A percentile compares a stretch with the other conserved stretches of the same genome.
Evolutionary conservation across 2,888 invertebrate genomes (phyloP).

Genomic region (Alentia gelatinosa): DNA sequence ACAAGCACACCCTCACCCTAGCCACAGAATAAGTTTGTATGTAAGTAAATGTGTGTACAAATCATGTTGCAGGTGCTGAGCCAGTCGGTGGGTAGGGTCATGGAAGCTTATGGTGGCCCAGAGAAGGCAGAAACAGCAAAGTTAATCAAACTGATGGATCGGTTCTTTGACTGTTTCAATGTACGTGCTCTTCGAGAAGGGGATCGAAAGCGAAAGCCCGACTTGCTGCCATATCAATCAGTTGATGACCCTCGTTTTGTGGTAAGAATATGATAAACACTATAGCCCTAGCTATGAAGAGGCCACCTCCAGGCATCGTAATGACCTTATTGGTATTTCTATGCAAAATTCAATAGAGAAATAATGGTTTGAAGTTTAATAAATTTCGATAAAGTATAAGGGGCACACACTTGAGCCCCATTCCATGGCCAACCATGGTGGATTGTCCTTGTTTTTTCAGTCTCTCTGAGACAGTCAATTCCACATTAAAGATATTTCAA

Average conservation of each 20-base stretch:
- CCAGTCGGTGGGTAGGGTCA: background rate
- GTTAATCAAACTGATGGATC: background rate
- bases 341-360: too few species aligned
- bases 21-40: background rate
- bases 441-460: too few species aligned
- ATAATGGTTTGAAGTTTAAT: too few species aligned
- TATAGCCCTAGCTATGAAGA: too few species aligned
- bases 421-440: too few species aligned
- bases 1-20: background rate
- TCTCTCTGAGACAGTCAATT: too few species aligned
- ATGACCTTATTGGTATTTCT: too few species aligned
- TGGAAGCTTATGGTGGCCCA: background rate
- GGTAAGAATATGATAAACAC: background rate
- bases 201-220: background rate
- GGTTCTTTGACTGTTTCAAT: slow-evolving; percentile 20
- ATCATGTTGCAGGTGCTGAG: background rate
- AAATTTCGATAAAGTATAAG: too few species aligned
- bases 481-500: too few species aligned
- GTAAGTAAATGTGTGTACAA: background rate
- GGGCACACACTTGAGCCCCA: too few species aligned
- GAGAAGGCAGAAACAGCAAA: background rate
- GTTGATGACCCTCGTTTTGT: background rate
- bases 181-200: background rate
- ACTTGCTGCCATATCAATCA: background rate
- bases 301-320: too few species aligned